Evolutionary conservation across 1,140 invertebrate species (phyloP), one percentile per base, ranked within the genome.

Genomic region (Mycetomoellerius zeteki): DNA sequence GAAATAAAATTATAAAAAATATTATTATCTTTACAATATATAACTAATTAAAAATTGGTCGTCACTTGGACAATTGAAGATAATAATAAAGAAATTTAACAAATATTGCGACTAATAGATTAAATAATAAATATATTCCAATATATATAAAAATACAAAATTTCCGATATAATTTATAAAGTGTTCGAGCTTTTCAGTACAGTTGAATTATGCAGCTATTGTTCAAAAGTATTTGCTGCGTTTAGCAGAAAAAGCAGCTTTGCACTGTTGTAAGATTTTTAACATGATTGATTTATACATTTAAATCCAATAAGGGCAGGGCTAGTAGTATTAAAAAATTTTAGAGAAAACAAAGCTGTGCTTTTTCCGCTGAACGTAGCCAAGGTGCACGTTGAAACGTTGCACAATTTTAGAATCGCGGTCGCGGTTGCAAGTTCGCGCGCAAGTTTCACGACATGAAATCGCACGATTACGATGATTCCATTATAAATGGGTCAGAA

Each of bases 401-500:
- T 71, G 33, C 16, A 73, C 24, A 62, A 84, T 73, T 71, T 81
- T 75, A 75, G 69, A 60, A 58, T 24, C 37, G 37, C 37, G 69
- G 24, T 82, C 37, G 33, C 37, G 54, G 67, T 73, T 52, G 67
- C 54, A 73, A 82, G 43, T 64, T 78, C 33, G 43, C 54, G 19
- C 27, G 24, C 56, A 12, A 47, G 56, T 78, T 47, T 86, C 65
- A n/a, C 67, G 52, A 33, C 8, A 7, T 64, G 64, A 84, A 89
- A 87, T 87, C 76, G 47, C 47, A 30, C 76, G 56, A 78, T 90
- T 90, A 86, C 30, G 84, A 77, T 85, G 90, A 91, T 90, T 89
- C 91, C 89, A 94, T 94, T 91, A 94, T 90, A 95, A 95, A 94
- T 94, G 92, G 93, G 93, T 95, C 94, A 93, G 92, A 92, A 94